Evolutionary conservation across 2,797 vertebrate genomes (phyloP).

Genomic region (Lithobates sylvaticus): DNA sequence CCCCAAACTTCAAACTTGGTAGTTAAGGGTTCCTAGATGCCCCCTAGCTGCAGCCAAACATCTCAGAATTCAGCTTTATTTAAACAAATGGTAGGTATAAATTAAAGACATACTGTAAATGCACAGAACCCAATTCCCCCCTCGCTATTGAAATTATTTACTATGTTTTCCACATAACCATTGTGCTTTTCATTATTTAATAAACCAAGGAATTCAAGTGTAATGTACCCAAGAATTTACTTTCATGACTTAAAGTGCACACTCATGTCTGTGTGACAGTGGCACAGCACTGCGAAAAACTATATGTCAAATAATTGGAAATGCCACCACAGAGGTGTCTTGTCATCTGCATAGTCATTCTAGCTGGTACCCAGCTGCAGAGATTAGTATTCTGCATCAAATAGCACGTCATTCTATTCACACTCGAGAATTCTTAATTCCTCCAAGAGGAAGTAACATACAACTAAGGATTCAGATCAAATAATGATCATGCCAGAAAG

Average conservation of each 20-base stretch:
- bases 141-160: too few species aligned
- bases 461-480: constrained; percentile 71
- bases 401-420: constrained; percentile 77
- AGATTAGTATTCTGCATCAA: constrained; percentile 69
- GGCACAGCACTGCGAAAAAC: not conserved
- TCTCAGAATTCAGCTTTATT: too few species aligned
- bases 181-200: too few species aligned
- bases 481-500: constrained; percentile 73
- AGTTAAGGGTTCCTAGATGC: too few species aligned
- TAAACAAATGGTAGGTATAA: too few species aligned
- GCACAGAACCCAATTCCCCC: too few species aligned
- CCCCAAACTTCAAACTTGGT: too few species aligned
- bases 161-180: too few species aligned
- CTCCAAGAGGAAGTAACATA: constrained; percentile 77
- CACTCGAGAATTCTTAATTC: constrained; percentile 77
- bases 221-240: not conserved
- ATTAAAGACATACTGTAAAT: too few species aligned
- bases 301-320: constrained; percentile 7
- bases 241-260: not conserved
- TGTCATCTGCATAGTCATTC: constrained; percentile 63
- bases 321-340: constrained; percentile 1
- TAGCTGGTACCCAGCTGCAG: constrained; percentile 77
- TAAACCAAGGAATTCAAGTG: not conserved
- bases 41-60: too few species aligned
- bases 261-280: not conserved